Evolutionary conservation across 2,888 invertebrate genomes (phyloP).

Genomic region (Heliothis peltigera): DNA sequence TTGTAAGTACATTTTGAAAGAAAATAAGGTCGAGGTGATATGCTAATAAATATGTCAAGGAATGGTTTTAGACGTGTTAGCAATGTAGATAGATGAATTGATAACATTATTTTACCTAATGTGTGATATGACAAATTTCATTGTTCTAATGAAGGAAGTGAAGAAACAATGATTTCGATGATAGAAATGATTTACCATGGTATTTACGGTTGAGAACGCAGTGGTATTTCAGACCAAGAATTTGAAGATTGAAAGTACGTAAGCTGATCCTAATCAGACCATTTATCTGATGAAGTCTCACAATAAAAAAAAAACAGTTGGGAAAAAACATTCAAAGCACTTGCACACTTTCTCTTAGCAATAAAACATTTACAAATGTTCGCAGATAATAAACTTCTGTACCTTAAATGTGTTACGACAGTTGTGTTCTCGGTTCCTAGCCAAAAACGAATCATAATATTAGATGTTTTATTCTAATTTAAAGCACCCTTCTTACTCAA

Average conservation of each 20-base stretch:
- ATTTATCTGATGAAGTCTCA: conserved; percentile 15
- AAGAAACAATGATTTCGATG: too few relatives aligned
- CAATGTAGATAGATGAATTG: background rate
- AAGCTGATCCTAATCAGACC: background rate
- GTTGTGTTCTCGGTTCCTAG: background rate
- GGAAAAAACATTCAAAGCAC: conserved; percentile 29
- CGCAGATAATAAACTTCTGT: conserved; percentile 23
- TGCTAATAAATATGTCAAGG: background rate
- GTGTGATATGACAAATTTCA: background rate
- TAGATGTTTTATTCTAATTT: conserved; percentile 5
- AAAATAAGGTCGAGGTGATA: background rate
- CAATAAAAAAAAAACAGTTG: conserved; percentile 16
- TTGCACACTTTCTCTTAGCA: conserved; percentile 42
- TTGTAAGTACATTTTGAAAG: background rate
- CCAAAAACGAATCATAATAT: conserved; percentile 10
- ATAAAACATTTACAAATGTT: conserved; percentile 44
- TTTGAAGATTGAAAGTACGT: background rate
- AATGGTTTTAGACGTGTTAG: background rate
- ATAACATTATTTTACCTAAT: too few relatives aligned
- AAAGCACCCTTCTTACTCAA: background rate
- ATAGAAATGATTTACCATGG: too few relatives aligned
- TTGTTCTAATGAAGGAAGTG: too few relatives aligned
- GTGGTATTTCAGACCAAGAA: background rate
- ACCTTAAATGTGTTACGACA: conserved; percentile 15
- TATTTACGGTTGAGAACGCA: background rate